Base-by-base conservation (phyloP, 2,113 vertebrate species). In the Mus spicilegus region DNA sequence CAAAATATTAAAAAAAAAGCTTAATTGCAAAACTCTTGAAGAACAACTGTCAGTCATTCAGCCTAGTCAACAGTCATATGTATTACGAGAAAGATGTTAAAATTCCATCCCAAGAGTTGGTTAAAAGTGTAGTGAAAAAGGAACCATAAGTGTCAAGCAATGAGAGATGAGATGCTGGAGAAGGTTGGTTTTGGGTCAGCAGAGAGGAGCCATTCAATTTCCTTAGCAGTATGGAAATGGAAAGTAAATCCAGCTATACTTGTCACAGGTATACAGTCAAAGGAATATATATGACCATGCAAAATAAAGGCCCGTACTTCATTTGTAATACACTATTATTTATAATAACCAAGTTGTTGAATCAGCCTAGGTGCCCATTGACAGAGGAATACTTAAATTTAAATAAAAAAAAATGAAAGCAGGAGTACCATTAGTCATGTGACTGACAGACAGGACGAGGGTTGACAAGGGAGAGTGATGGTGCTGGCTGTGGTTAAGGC, bases 51-150 rank as follows among this genome's bases (percentile, higher is more conserved):
- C 51, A 63, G 49, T n/a, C 9, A 56, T n/a, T 33, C 5, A 93
- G 26, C 58, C 9, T 90, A 84, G 54, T 73, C 63, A 10, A 72
- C 33, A 33, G 26, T 13, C 36, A 86, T 26, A 33, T 5, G 80
- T 89, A 91, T 73, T 78, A 72, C 94, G 56, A 82, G 33, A 9
- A 69, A 84, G 67, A 70, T 70, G 87, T 58, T 36, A 89, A 95
- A 95, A 42, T 85, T 85, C 8, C 12, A 95, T 19, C 58, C 3
- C 14, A 90, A 93, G 39, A 87, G 22, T 82, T 24, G 56, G 19
- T 26, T 46, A 90, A 77, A 22, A 6, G 5, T 46, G 5, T 30
- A 80, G 28, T n/a, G 6, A n/a, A 76, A 87, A 14, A 94, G 17
- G 72, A 84, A 93, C 78, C 51, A 20, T 33, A 90, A 87, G 16